These are phyloP conservation scores for Anabacerthia variegaticeps DNA, from an alignment of 2,797 vertebrate species.

Conservation along the genomic window DNA sequence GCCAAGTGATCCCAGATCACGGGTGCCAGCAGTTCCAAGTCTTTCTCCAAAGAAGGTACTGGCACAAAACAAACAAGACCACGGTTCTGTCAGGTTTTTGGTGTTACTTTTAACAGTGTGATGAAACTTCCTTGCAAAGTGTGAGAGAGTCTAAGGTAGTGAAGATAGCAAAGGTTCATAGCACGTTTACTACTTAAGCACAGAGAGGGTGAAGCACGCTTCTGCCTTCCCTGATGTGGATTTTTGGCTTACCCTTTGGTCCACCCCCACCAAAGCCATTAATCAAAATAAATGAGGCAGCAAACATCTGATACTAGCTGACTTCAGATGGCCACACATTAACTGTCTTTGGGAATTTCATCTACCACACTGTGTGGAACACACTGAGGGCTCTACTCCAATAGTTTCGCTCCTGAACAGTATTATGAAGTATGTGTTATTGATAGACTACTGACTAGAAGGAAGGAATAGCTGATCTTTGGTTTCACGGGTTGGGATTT, in stretches of 20 bases:
- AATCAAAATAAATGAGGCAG: slow-evolving; percentile 64
- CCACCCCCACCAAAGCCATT: neutral
- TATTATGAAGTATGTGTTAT: neutral
- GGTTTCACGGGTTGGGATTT: neutral
- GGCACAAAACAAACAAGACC: neutral
- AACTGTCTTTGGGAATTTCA: neutral
- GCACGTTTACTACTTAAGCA: neutral
- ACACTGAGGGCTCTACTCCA: neutral
- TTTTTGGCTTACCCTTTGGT: slow-evolving; percentile 24
- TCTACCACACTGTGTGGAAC: neutral
- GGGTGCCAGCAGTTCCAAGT: neutral
- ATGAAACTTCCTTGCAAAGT: neutral
- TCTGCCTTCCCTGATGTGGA: neutral
- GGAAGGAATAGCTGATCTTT: neutral
- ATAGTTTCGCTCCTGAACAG: neutral
- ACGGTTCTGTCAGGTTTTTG: neutral
- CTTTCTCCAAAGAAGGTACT: neutral
- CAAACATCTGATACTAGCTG: slow-evolving; percentile 17
- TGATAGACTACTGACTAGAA: neutral
- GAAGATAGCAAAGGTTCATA: neutral
- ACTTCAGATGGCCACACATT: neutral
- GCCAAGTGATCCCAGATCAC: neutral
- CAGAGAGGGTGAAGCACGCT: neutral
- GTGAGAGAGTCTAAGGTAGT: neutral
- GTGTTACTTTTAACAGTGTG: neutral